A percentile compares a stretch with the other conserved stretches of the same genome.
These are phyloP conservation scores for Trichechus manatus DNA, from an alignment of 2,113 vertebrate genomes.

Conservation along the genomic window DNA sequence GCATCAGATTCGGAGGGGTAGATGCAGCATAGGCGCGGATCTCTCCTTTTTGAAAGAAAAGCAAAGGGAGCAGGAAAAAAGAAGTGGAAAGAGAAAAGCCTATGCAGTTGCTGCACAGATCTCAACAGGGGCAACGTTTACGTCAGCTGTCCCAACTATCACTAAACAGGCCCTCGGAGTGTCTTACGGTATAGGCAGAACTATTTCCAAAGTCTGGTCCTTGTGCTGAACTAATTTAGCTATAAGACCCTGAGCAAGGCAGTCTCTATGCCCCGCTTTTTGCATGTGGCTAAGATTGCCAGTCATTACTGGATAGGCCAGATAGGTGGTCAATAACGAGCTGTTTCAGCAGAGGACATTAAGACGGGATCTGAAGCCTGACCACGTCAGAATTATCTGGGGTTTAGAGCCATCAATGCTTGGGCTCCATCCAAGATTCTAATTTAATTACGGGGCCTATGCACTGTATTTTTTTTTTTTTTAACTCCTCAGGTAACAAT, in stretches of 20 bases:
- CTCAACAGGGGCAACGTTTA: neutral
- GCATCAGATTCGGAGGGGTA: neutral
- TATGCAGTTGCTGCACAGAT: neutral
- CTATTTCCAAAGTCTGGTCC: neutral
- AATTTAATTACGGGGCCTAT: neutral
- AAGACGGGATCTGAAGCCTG: neutral
- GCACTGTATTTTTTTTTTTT: neutral
- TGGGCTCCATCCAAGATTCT: neutral
- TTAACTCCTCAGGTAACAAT: neutral
- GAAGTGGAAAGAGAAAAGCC: neutral
- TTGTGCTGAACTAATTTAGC: neutral
- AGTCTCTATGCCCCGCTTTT: neutral
- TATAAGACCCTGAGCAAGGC: neutral
- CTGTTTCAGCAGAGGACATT: neutral
- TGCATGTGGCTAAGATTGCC: neutral
- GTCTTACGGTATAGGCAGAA: neutral
- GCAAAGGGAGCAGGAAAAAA: neutral
- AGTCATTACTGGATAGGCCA: neutral
- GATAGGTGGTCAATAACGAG: neutral
- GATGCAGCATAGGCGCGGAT: neutral
- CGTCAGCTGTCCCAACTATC: neutral
- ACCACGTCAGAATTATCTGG: neutral
- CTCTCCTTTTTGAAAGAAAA: neutral
- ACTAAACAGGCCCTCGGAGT: neutral
- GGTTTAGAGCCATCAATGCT: neutral